phyloP scores from a whole-genome alignment of 2,888 invertebrate genomes.

The Eupeodes latifasciatus region DNA sequence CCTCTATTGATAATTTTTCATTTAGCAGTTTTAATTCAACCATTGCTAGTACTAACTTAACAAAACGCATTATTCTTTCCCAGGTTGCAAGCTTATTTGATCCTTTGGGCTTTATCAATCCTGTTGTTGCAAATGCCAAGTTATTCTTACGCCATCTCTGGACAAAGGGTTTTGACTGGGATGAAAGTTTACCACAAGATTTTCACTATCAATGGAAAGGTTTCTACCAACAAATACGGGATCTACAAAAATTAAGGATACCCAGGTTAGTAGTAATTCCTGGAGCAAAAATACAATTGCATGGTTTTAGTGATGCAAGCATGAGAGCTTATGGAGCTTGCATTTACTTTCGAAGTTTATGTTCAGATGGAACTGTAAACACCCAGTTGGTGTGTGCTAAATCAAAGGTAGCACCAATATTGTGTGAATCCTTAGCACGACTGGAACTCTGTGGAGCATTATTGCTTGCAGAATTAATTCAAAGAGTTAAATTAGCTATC shows the following conservation, averaged over 20 bases:
- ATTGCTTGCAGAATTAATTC: conserved; percentile 74
- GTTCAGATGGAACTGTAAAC: background rate
- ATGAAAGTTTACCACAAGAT: conserved; percentile 53
- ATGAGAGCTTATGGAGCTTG: conserved; percentile 11
- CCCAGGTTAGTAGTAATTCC: too few species aligned
- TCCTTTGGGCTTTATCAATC: conserved; percentile 40
- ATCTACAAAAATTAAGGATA: too few species aligned
- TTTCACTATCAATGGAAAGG: background rate
- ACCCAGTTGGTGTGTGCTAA: conserved; percentile 52
- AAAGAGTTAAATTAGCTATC: conserved; percentile 44
- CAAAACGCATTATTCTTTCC: conserved; percentile 16
- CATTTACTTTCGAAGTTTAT: conserved; percentile 36
- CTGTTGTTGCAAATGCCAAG: conserved; percentile 33
- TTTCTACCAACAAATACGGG: too few species aligned
- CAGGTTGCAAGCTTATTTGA: conserved; percentile 32
- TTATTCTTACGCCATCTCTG: conserved; percentile 46
- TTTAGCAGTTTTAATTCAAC: conserved; percentile 18
- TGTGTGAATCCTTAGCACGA: conserved; percentile 60
- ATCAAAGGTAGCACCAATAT: conserved; percentile 20
- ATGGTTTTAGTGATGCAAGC: too few species aligned
- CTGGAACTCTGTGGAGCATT: conserved; percentile 78
- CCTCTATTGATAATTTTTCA: conserved; percentile 8
- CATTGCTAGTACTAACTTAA: background rate
- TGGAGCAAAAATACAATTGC: too few species aligned
- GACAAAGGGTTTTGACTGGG: conserved; percentile 44